Conservation (phyloP, 2,113 vertebrate species). For the Sturnus vulgaris region DNA sequence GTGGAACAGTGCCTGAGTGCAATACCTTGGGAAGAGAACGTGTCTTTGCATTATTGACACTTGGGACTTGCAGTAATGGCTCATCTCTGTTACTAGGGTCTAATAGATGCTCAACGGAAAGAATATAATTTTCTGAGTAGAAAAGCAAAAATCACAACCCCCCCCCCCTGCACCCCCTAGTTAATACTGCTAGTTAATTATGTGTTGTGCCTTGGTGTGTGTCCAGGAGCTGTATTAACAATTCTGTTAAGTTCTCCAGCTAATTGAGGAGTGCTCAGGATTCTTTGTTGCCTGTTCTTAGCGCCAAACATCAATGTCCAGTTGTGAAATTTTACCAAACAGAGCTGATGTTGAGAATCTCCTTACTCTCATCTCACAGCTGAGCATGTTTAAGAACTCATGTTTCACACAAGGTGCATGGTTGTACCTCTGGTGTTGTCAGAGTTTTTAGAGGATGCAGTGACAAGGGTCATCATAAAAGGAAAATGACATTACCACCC, state of each 20-base stretch:
- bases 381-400: not conserved
- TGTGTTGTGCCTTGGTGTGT: not conserved
- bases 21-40: not conserved
- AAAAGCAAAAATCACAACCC: not conserved
- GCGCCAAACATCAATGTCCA: not conserved
- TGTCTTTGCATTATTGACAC: not conserved
- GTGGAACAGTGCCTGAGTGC: too few species aligned
- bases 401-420: not conserved
- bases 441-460: not conserved
- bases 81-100: not conserved
- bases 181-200: not conserved
- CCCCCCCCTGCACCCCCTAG: fast-evolving
- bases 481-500: fast-evolving
- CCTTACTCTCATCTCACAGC: not conserved
- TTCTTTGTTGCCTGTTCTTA: not conserved
- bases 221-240: not conserved
- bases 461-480: not conserved
- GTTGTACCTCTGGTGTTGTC: not conserved
- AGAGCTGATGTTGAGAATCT: not conserved
- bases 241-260: not conserved
- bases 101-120: not conserved
- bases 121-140: not conserved
- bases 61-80: not conserved
- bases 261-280: not conserved
- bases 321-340: not conserved